Percentiles rank a stretch among this genome's conserved stretches.
These are phyloP conservation scores for Achatina immaculata DNA, from an alignment of 1,140 invertebrate species.

Conservation along the genomic window DNA sequence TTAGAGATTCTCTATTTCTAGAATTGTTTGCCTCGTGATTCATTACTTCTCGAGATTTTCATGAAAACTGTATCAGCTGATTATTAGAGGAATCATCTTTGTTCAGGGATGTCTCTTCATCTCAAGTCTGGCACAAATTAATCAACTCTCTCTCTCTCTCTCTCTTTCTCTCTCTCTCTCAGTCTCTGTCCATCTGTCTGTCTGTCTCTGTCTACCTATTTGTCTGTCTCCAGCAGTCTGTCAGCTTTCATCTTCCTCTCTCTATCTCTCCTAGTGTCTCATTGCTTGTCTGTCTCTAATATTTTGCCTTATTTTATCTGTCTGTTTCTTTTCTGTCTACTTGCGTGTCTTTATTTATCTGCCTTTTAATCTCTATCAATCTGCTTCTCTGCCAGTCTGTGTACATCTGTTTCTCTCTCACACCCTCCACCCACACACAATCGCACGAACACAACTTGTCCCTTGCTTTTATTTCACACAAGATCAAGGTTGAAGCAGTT, in stretches of 20 bases:
- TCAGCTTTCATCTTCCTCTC: neutral
- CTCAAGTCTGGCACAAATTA: neutral
- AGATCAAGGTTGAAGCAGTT: too few relatives aligned
- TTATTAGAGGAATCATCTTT: too few relatives aligned
- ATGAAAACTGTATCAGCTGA: too few relatives aligned
- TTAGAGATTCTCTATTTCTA: too few relatives aligned
- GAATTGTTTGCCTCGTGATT: too few relatives aligned
- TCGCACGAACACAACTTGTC: too few relatives aligned
- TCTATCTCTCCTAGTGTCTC: neutral
- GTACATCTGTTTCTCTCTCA: too few relatives aligned
- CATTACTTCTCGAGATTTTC: too few relatives aligned
- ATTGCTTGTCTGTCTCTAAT: neutral
- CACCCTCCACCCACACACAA: too few relatives aligned
- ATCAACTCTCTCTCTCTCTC: conserved; percentile 3
- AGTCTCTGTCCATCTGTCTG: neutral
- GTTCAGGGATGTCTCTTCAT: neutral
- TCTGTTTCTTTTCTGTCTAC: neutral
- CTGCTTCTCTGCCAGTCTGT: too few relatives aligned
- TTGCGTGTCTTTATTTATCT: conserved; percentile 1
- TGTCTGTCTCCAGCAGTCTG: neutral
- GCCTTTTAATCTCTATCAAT: conserved; percentile 9
- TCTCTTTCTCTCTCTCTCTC: conserved; percentile 20
- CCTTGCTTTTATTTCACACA: too few relatives aligned
- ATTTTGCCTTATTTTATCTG: neutral
- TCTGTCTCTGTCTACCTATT: neutral